Base-by-base conservation (phyloP, 2,888 invertebrate species). In the Brachynemurus nebulosus region DNA sequence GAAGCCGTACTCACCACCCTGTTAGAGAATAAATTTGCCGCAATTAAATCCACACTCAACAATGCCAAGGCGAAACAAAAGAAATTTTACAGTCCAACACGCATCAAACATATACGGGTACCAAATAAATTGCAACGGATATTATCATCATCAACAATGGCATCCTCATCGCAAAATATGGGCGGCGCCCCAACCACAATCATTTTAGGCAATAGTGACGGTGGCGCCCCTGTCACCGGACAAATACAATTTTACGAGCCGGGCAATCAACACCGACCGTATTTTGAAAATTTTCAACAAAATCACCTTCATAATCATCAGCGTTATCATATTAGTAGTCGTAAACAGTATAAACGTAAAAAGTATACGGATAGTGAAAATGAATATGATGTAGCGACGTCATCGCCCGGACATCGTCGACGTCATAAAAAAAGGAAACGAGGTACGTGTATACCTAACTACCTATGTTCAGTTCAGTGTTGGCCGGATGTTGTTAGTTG, bases 1-100 rank as follows among this genome's bases (percentile, higher is more conserved):
- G 80, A 82, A 63, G 77, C 80, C 40, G 77, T 81, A 51, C 68
- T 82, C 53, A 75, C 80, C 44, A 78, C 79, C 52, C 67, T 81
- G 50, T 78, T 82, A 51, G 78, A 80, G 63, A 76, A 74, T 55
- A 82, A 82, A 69, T 72, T 78, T 61, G 67, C 78, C 65, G 67
- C 79, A 58, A 64, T 73, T 65, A 67, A 70, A 59, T 63, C 68
- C 55, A 54, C 63, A 53, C 53, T 60, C n/a, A n/a, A n/a, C n/a
- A n/a, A n/a, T n/a, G n/a, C n/a, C n/a, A n/a, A 54, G 62, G 58
- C n/a, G 66, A 53, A 57, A 65, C 52, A 58, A 68, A 54, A 51
- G 71, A 52, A 62, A 65, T 55, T 62, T 68, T 14, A 46, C 43
- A 36, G 51, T 52, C 18, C 54, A 52, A 4, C 51, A 52, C n/a